These are phyloP conservation scores for Caenorhabditis sp. DNA, from an alignment of 2,888 invertebrate genomes.

Conservation along the genomic window DNA sequence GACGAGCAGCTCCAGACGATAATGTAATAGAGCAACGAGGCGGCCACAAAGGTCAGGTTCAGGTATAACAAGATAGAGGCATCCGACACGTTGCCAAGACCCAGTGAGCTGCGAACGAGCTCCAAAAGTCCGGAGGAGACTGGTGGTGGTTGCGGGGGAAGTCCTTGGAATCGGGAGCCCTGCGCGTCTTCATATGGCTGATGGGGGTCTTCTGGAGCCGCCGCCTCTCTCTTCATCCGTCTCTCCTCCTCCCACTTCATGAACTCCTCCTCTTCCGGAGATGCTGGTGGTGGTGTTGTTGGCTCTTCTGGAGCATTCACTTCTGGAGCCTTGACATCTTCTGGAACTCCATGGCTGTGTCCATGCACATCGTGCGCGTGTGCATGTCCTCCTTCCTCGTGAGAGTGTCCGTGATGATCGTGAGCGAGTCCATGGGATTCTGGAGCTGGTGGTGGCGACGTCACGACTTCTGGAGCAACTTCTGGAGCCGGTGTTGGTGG, in stretches of 20 bases:
- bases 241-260: constrained; percentile 54
- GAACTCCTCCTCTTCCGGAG: constrained; percentile 55
- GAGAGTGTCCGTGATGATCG: neutral
- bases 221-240: constrained; percentile 28
- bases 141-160: constrained; percentile 31
- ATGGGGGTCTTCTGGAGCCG: neutral
- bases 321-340: constrained; percentile 9
- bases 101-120: constrained; percentile 32
- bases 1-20: constrained; percentile 60
- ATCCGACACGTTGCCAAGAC: constrained; percentile 56
- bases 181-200: constrained; percentile 55
- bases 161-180: constrained; percentile 33
- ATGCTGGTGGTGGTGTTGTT: constrained; percentile 9
- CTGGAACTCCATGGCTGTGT: constrained; percentile 18
- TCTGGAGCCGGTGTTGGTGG: constrained; percentile 12
- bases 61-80: constrained; percentile 62
- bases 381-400: constrained; percentile 8
- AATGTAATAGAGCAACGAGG: constrained; percentile 61
- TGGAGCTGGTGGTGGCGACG: constrained; percentile 1
- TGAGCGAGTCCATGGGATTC: neutral
- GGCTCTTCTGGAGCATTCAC: constrained; percentile 17
- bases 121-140: constrained; percentile 41
- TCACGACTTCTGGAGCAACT: neutral
- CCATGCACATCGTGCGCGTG: constrained; percentile 34
- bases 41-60: constrained; percentile 66